Evolutionary conservation across 2,113 vertebrate genomes (phyloP).

Genomic region (Strigops habroptila): DNA sequence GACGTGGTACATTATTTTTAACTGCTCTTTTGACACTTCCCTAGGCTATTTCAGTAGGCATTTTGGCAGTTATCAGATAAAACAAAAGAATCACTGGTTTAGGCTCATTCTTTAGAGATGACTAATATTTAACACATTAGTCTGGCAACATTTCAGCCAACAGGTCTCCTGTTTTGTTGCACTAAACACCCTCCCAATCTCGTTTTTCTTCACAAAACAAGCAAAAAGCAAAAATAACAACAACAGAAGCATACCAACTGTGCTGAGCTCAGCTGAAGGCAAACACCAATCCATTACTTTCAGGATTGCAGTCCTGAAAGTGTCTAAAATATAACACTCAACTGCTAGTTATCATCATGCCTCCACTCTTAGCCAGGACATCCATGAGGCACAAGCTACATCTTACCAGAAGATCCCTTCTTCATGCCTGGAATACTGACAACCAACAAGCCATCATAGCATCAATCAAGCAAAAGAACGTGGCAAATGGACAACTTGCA

Average conservation of each 20-base stretch:
- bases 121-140: not conserved
- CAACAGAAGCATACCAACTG: not conserved
- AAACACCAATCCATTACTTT: not conserved
- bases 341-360: not conserved
- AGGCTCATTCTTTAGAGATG: not conserved
- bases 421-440: not conserved
- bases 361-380: not conserved
- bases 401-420: not conserved
- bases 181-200: not conserved
- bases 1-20: not conserved
- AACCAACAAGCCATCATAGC: not conserved
- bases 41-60: not conserved
- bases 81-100: not conserved
- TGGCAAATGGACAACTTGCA: not conserved
- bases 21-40: not conserved
- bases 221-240: not conserved
- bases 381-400: not conserved
- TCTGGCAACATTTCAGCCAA: constrained; percentile 1
- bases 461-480: not conserved
- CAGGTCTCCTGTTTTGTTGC: not conserved
- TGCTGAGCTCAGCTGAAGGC: not conserved
- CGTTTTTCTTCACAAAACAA: not conserved
- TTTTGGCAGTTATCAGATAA: not conserved
- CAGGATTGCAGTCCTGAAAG: not conserved
- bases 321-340: not conserved